A percentile compares a stretch with the other conserved stretches of the same genome.
These are phyloP conservation scores for Netelia virgata DNA, from an alignment of 2,888 invertebrate genomes.

Conservation along the genomic window DNA sequence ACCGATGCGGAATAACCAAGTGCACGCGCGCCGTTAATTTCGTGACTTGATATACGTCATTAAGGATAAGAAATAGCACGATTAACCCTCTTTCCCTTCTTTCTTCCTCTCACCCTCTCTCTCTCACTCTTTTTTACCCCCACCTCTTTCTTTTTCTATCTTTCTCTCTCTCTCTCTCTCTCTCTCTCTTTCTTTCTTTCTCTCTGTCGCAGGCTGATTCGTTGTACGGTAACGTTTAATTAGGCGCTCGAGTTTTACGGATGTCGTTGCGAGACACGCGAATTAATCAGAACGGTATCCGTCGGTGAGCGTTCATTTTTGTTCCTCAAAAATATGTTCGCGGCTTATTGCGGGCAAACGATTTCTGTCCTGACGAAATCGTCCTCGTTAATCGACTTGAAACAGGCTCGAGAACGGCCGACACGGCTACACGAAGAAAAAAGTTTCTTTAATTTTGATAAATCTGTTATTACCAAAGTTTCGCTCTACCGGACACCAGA, in stretches of 20 bases:
- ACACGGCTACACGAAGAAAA: background rate
- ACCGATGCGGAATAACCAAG: conserved; percentile 55
- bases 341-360: background rate
- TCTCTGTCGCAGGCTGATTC: conserved; percentile 23
- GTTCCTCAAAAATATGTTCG: conserved; percentile 29
- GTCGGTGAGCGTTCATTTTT: conserved; percentile 59
- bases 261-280: conserved; percentile 72
- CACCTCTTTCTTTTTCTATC: background rate
- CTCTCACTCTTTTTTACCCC: background rate
- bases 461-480: too few species aligned
- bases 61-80: conserved; percentile 78
- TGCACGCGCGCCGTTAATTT: conserved; percentile 74
- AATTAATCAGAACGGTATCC: conserved; percentile 75
- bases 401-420: background rate
- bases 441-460: background rate
- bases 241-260: conserved; percentile 76
- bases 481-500: too few species aligned
- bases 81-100: conserved; percentile 74
- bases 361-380: conserved; percentile 29
- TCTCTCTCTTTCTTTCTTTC: background rate
- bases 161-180: background rate
- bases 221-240: conserved; percentile 73
- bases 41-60: conserved; percentile 80
- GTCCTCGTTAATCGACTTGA: conserved; percentile 23
- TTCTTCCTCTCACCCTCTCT: background rate